A percentile compares a stretch with the other conserved stretches of the same genome.
Conservation (phyloP, 1,140 invertebrate species). For the Saccostrea cuccullata region DNA sequence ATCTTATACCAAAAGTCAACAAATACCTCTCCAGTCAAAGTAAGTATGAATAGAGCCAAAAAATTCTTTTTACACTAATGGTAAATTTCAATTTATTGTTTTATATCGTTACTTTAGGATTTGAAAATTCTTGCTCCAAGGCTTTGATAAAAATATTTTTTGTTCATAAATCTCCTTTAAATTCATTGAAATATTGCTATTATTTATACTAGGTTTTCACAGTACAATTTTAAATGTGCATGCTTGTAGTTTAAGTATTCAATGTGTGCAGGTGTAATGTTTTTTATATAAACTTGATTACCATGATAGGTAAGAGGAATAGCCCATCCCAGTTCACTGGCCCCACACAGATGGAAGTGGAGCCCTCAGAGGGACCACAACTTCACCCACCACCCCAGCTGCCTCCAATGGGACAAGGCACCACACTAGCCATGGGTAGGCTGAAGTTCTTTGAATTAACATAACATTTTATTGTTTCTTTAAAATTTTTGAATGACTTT, state of each 20-base stretch:
- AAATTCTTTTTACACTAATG: too few relatives aligned
- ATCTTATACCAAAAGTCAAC: slow-evolving; percentile 44
- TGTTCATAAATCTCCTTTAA: too few relatives aligned
- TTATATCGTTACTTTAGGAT: too few relatives aligned
- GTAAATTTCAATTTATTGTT: too few relatives aligned
- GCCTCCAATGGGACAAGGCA: neutral
- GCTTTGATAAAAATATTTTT: too few relatives aligned
- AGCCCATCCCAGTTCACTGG: neutral
- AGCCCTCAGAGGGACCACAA: neutral
- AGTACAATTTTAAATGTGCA: neutral
- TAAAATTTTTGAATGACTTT: neutral
- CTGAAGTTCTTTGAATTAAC: neutral
- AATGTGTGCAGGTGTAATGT: neutral
- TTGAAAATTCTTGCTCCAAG: too few relatives aligned
- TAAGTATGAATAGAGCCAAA: neutral
- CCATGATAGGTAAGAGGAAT: neutral
- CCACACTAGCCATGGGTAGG: neutral
- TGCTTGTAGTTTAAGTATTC: neutral
- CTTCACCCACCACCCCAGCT: neutral
- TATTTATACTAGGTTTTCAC: neutral
- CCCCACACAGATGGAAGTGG: neutral
- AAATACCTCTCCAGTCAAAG: slow-evolving; percentile 35
- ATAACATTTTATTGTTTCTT: neutral
- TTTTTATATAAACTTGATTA: neutral
- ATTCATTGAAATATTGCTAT: neutral